Percentiles rank a stretch among this genome's conserved stretches.
Evolutionary conservation across 2,888 invertebrate genomes (phyloP).

Genomic region (Prionchulus punctatus): DNA sequence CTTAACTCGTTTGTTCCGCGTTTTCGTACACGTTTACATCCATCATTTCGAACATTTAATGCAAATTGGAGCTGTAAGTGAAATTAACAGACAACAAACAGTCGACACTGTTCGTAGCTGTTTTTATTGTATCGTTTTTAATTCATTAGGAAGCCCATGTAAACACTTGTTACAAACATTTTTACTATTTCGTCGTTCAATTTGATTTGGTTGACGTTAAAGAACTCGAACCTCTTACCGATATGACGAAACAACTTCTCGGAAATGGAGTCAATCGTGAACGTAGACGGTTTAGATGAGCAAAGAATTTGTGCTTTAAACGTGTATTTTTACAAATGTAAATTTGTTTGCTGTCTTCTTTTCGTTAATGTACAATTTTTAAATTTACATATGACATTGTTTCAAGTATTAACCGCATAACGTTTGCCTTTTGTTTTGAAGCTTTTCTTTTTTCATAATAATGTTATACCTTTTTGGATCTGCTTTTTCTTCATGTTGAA

Average conservation of each 20-base stretch:
- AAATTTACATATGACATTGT: too few species aligned
- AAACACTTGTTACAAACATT: conserved; percentile 84
- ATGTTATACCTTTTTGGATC: not conserved
- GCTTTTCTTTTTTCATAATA: not conserved
- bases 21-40: conserved; percentile 83
- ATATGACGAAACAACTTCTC: not conserved
- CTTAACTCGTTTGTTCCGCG: conserved; percentile 64
- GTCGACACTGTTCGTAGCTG: not conserved
- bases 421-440: not conserved
- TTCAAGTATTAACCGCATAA: too few species aligned
- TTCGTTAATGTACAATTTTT: too few species aligned
- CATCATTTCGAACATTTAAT: conserved; percentile 79
- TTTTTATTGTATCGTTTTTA: conserved; percentile 12
- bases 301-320: too few species aligned
- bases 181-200: conserved; percentile 75
- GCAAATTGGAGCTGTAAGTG: conserved; percentile 64
- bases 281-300: not conserved
- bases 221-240: conserved; percentile 59
- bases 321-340: too few species aligned
- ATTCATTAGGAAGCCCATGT: conserved; percentile 64
- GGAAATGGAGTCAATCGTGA: not conserved
- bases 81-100: too few species aligned
- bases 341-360: too few species aligned
- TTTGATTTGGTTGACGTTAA: conserved; percentile 63
- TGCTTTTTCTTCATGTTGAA: not conserved